Evolutionary conservation across 2,888 invertebrate species (phyloP).

Genomic region (Drosophila colorata): DNA sequence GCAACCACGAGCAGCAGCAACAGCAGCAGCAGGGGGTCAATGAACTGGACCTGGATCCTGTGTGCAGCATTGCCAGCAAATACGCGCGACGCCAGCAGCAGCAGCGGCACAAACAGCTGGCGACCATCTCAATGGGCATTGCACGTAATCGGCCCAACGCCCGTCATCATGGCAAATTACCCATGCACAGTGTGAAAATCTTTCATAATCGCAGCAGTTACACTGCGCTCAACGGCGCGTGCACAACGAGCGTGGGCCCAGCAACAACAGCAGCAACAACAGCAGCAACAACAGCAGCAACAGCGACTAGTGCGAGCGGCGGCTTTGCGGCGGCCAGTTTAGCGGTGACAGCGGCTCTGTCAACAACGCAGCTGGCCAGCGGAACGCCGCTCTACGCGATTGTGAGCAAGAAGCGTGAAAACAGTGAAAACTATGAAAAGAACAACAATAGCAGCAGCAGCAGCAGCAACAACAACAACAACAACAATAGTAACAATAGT

Average conservation of each 20-base stretch:
- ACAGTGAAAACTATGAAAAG: conserved; percentile 51
- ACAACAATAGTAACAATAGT: conserved; percentile 23
- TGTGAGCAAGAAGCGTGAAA: conserved; percentile 77
- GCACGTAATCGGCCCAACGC: conserved; percentile 76
- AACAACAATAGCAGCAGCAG: conserved; percentile 25
- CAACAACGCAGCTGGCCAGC: conserved; percentile 60
- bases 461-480: conserved; percentile 18
- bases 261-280: conserved; percentile 30
- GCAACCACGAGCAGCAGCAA: conserved; percentile 16
- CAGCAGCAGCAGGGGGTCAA: conserved; percentile 48
- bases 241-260: conserved; percentile 39
- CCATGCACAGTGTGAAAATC: conserved; percentile 84
- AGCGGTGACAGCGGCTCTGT: conserved; percentile 70
- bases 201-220: conserved; percentile 83
- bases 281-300: conserved; percentile 11
- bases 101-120: conserved; percentile 70
- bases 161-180: conserved; percentile 82
- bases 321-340: conserved; percentile 58
- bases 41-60: conserved; percentile 78
- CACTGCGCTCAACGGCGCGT: conserved; percentile 51
- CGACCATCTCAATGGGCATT: conserved; percentile 70
- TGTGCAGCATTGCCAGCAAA: conserved; percentile 83
- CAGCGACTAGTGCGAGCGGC: conserved; percentile 47
- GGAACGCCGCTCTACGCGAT: conserved; percentile 79
- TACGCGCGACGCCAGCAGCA: conserved; percentile 81